Conservation (phyloP, 2,797 vertebrate genomes). For the Brachyalestes nurse region DNA sequence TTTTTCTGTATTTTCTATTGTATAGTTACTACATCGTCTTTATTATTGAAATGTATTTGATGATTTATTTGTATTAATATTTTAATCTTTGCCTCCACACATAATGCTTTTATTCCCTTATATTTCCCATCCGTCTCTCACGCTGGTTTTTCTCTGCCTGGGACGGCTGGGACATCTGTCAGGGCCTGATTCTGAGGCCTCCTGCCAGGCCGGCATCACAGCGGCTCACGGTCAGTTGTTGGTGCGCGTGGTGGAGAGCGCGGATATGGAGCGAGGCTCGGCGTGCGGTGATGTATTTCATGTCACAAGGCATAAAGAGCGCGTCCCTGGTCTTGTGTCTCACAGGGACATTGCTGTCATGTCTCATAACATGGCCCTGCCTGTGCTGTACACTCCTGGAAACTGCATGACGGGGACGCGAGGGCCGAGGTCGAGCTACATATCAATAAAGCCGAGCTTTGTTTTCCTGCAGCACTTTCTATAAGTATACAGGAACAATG, state of each 20-base stretch:
- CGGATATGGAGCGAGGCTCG: slow-evolving; percentile 17
- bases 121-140: no score
- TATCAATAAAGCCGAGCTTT: background rate
- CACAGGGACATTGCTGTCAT: slow-evolving; percentile 16
- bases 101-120: no score
- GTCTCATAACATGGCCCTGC: slow-evolving; percentile 19
- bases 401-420: background rate
- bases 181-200: no score
- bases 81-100: no score
- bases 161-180: no score
- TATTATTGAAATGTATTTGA: no score
- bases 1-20: no score
- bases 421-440: slow-evolving; percentile 1
- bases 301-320: background rate
- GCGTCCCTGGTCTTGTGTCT: background rate
- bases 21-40: no score
- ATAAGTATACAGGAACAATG: background rate
- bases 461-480: background rate
- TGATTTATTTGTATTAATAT: no score
- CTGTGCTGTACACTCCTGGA: slow-evolving; percentile 3
- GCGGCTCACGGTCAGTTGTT: no score
- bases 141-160: no score
- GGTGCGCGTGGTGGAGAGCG: background rate
- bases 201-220: no score
- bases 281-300: slow-evolving; percentile 22